Conservation (phyloP, 2,888 invertebrate species). For the Cantharis nigra region DNA sequence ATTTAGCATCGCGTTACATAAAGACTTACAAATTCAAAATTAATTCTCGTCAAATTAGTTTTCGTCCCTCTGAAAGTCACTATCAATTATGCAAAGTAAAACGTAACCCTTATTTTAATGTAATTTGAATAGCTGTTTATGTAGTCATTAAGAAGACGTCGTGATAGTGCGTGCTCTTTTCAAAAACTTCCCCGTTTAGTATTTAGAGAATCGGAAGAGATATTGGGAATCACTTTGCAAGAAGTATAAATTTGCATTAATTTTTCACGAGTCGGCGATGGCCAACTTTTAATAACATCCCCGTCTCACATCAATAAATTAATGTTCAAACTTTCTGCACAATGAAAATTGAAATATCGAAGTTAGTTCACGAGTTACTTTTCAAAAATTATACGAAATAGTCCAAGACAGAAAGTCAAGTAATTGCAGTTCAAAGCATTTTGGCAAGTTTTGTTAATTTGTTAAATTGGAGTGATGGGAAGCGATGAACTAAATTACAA, state of each 20-base stretch:
- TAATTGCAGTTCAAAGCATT: too few species aligned
- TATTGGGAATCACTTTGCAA: not conserved
- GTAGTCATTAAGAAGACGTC: not conserved
- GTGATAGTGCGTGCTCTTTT: not conserved
- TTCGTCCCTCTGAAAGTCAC: not conserved
- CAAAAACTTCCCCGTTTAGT: too few species aligned
- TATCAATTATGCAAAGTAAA: not conserved
- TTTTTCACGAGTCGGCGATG: not conserved
- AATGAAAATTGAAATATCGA: not conserved
- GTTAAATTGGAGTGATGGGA: not conserved
- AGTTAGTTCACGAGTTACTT: not conserved
- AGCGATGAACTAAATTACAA: not conserved
- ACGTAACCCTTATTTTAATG: not conserved
- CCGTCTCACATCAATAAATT: not conserved
- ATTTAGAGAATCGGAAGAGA: not conserved
- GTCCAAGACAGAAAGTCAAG: too few species aligned
- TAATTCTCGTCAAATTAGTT: not conserved
- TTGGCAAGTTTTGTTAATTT: not conserved
- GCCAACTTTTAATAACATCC: not conserved
- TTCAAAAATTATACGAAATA: not conserved
- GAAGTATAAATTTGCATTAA: not conserved
- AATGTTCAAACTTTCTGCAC: too few species aligned
- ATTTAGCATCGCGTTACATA: not conserved
- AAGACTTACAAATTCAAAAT: not conserved
- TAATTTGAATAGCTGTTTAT: not conserved